Base-by-base conservation (phyloP, 2,113 vertebrate genomes). In the Hyperoodon ampullatus region DNA sequence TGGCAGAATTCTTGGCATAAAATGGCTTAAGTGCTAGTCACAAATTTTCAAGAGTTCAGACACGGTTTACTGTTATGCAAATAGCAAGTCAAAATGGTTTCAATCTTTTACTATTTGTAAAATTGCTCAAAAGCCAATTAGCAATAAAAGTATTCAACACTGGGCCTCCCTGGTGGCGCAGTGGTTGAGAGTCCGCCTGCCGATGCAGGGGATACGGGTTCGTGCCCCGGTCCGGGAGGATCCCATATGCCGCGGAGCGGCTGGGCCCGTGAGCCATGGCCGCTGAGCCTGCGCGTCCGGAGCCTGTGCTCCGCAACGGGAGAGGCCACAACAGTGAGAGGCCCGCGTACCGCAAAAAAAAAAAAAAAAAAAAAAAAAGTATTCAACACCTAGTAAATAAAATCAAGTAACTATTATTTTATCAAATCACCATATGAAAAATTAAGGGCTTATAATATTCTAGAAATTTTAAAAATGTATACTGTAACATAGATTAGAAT, bases 11-110 rank as follows among this genome's bases (percentile, higher is more conserved):
- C 53, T 33, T 82, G 55, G 42, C 39, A 77, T 85, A 55, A 95
- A 90, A 95, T 80, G 50, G 65, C 61, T 55, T 88, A 93, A 88
- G 26, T 66, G 70, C 8, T 78, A 90, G 33, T 90, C 86, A 92
- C 18, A 26, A 83, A 92, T 90, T 95, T 95, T 55, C 39, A 86
- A 91, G 15, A 77, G 50, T 95, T 95, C 58, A 53, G 58, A 63
- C 7, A 88, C 23, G 30, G 44, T 84, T 97, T 89, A 78, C 33
- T 44, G 10, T 78, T 61, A 96, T 16, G 30, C 13, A 96, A 86
- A 77, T 2, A 93, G 47, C 39, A 95, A 91, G 33, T 96, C 42
- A 94, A 97, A 96, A 78, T 30, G 50, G n/a, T 72, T 88, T 85
- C 58, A 30, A 86, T 85, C 10, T 83, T 96, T 84, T 87, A 70